These are phyloP conservation scores for Metalampra italica DNA, from an alignment of 2,888 invertebrate genomes.

Conservation along the genomic window DNA sequence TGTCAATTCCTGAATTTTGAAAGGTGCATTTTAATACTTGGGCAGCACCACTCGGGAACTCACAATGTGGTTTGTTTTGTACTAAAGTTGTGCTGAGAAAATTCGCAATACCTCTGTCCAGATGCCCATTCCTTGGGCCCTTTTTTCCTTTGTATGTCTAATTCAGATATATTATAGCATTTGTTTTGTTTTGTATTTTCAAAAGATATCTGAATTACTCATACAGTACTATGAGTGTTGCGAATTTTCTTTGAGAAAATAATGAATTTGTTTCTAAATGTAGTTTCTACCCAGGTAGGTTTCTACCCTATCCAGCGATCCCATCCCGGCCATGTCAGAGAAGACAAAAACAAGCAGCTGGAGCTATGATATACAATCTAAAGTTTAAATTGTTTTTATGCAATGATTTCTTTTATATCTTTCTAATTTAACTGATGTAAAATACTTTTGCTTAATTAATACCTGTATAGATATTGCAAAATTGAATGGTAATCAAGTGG, in stretches of 20 bases:
- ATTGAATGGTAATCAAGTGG: not conserved
- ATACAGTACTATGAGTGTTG: slow-evolving; percentile 22
- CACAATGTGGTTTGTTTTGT: slow-evolving; percentile 57
- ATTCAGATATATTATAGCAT: slow-evolving; percentile 17
- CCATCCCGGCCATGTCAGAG: slow-evolving; percentile 72
- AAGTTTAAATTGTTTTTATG: not conserved
- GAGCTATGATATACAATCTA: slow-evolving; percentile 41
- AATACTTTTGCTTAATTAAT: not conserved
- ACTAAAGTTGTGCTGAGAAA: slow-evolving; percentile 35
- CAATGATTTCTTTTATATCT: too few species aligned
- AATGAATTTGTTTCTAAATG: slow-evolving; percentile 42
- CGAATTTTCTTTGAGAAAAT: slow-evolving; percentile 47
- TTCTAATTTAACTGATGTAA: not conserved
- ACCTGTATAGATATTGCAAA: not conserved
- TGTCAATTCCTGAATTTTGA: slow-evolving; percentile 34
- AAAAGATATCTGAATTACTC: slow-evolving; percentile 21
- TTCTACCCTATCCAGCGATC: slow-evolving; percentile 68
- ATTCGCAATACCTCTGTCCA: slow-evolving; percentile 37
- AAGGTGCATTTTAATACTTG: slow-evolving; percentile 54
- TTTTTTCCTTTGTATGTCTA: slow-evolving; percentile 21
- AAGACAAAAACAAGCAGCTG: slow-evolving; percentile 76
- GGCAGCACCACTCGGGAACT: slow-evolving; percentile 74
- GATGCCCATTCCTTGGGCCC: slow-evolving; percentile 10
- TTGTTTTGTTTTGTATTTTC: not conserved
- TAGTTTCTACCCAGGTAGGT: slow-evolving; percentile 67